Evolutionary conservation across 2,888 invertebrate genomes (phyloP), one percentile per base, ranked within the genome.

Genomic region (Acanthosoma haemorrhoidale): DNA sequence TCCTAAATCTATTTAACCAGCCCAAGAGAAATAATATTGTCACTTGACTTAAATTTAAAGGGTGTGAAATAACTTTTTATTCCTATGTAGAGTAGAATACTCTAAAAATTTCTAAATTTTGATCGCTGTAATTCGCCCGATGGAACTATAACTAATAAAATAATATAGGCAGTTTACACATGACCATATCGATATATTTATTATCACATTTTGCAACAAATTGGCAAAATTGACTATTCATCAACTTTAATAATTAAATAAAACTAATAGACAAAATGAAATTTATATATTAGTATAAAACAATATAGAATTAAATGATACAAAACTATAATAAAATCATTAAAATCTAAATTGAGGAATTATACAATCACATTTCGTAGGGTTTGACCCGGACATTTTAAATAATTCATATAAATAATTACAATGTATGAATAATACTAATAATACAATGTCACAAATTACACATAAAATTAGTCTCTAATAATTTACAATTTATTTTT

Each of bases 201-300:
- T 39, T 69, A 60, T 69, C 68, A 69, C 68, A 69, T 69, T 69
- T 41, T 57, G 39, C 39, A 64, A 64, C 31, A 58, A 18, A 68
- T 18, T 15, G 3, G 21, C 15, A 16, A 15, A 69, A 59, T 25
- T 36, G 29, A 58, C 57, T 36, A 9, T 58, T 58, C 15, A 34
- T 11, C n/a, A n/a, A 18, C 34, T 57, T 36, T 16, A 68, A 68
- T 18, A 68, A 58, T 41, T 41, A 64, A 11, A 39, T 16, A 25
- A 6, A 39, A 32, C 8, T 31, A 2, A 29, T 16, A 66, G 16
- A 25, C 16, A n/a, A 66, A n/a, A 43, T 25, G 31, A 39, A 11
- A 51, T 5, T 31, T 6, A 41, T 64, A 66, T 36, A 66, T 66
- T 66, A 66, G 66, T 66, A 66, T 32, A 15, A 43, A 11, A 41